A percentile compares a stretch with the other conserved stretches of the same genome.
Conservation (phyloP, 1,140 invertebrate species). For the Drosophila sturtevanti region DNA sequence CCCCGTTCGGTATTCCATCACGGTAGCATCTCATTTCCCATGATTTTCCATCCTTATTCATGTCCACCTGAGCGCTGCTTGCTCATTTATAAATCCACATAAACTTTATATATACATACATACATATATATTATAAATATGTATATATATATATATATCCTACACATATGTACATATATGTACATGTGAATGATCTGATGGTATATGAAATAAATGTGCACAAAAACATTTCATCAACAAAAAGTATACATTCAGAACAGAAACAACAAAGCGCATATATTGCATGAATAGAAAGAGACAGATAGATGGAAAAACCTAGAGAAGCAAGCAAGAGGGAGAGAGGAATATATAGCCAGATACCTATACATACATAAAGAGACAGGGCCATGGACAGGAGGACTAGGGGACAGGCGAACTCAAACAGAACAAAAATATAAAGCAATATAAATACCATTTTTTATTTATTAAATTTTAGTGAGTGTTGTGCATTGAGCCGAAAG, state of each 20-base stretch:
- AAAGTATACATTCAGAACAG: constrained; percentile 53
- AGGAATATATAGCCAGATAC: background rate
- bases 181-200: constrained; percentile 33
- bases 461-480: constrained; percentile 80
- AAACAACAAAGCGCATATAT: constrained; percentile 66
- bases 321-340: background rate
- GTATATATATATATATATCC: constrained; percentile 20
- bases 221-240: constrained; percentile 74
- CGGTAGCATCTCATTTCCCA: constrained; percentile 8
- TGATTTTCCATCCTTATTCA: constrained; percentile 13
- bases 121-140: background rate
- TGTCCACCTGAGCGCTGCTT: constrained; percentile 33
- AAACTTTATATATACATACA: constrained; percentile 18
- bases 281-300: constrained; percentile 27
- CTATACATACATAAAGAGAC: background rate
- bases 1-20: constrained; percentile 2
- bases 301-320: background rate
- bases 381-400: constrained; percentile 9
- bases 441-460: constrained; percentile 80
- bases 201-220: constrained; percentile 64
- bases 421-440: constrained; percentile 63
- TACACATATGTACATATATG: background rate
- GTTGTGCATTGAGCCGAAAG: constrained; percentile 71
- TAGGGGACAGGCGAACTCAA: background rate
- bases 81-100: constrained; percentile 62